A percentile compares a stretch with the other conserved stretches of the same genome.
Evolutionary conservation across 92 coral and sea anemone species (phyloP).

Genomic region (Zoanthus sociatus): DNA sequence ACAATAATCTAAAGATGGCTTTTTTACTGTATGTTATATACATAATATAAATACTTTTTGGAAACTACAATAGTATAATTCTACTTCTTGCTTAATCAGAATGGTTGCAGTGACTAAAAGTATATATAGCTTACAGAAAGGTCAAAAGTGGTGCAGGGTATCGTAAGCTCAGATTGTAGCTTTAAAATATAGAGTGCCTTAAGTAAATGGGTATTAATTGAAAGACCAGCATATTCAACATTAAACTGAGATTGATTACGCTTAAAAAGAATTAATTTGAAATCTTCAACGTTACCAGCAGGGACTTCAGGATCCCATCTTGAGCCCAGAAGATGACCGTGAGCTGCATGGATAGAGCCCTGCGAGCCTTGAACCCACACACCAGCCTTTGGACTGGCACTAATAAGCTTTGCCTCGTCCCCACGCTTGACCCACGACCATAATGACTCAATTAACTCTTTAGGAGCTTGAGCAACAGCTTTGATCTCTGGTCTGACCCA

Average conservation of each 20-base stretch:
- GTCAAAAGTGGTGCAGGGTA: too few relatives aligned
- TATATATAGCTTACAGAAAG: too few relatives aligned
- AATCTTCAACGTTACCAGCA: constrained; percentile 27
- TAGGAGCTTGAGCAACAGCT: constrained; percentile 62
- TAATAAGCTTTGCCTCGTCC: constrained; percentile 82
- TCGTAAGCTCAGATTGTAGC: too few relatives aligned
- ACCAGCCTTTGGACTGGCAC: constrained; percentile 91
- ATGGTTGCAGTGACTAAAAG: too few relatives aligned
- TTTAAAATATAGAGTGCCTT: too few relatives aligned
- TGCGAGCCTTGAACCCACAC: constrained; percentile 88
- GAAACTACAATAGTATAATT: too few relatives aligned
- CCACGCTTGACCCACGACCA: constrained; percentile 91
- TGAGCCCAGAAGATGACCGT: constrained; percentile 90
- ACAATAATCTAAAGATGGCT: too few relatives aligned
- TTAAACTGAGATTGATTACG: neutral
- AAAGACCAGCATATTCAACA: neutral
- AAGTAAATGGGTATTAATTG: too few relatives aligned
- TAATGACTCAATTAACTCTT: constrained; percentile 77
- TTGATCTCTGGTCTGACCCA: constrained; percentile 60
- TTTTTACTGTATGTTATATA: too few relatives aligned
- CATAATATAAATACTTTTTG: too few relatives aligned
- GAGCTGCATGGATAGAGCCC: constrained; percentile 91
- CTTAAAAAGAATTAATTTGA: neutral
- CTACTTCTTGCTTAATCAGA: too few relatives aligned
- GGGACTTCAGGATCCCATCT: constrained; percentile 91